Percentiles rank a stretch among this genome's conserved stretches.
Conservation (phyloP, 2,888 invertebrate species). For the Xanthorhoe designata region DNA sequence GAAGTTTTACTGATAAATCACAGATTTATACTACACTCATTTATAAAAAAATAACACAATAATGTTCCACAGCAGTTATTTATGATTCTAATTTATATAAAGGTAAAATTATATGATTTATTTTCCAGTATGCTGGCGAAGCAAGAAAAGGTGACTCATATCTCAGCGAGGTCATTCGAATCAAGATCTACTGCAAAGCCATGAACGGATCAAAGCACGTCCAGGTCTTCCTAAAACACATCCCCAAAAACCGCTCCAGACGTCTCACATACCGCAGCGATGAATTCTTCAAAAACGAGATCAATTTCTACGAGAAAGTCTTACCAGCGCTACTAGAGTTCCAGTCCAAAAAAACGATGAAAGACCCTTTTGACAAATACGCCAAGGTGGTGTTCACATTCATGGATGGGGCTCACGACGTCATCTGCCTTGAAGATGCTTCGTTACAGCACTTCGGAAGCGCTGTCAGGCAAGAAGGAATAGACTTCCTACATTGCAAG, state of each 20-base stretch:
- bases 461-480: conserved; percentile 79
- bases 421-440: conserved; percentile 85
- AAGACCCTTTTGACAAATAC: conserved; percentile 82
- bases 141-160: conserved; percentile 89
- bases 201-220: conserved; percentile 62
- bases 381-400: conserved; percentile 75
- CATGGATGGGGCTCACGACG: conserved; percentile 84
- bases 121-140: conserved; percentile 69
- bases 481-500: conserved; percentile 79
- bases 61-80: too few species aligned
- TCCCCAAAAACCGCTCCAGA: conserved; percentile 87
- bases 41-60: too few species aligned
- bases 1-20: too few species aligned
- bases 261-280: conserved; percentile 87
- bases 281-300: conserved; percentile 90
- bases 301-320: conserved; percentile 86
- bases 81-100: background rate
- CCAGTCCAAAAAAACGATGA: conserved; percentile 64
- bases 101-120: background rate
- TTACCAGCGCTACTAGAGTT: conserved; percentile 78
- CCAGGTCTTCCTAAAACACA: conserved; percentile 87
- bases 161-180: conserved; percentile 87
- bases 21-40: too few species aligned
- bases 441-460: conserved; percentile 71
- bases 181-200: conserved; percentile 81